Evolutionary conservation across 2,113 vertebrate species (phyloP), one percentile per base, ranked within the genome.

Genomic region (Artemisiospiza belli): DNA sequence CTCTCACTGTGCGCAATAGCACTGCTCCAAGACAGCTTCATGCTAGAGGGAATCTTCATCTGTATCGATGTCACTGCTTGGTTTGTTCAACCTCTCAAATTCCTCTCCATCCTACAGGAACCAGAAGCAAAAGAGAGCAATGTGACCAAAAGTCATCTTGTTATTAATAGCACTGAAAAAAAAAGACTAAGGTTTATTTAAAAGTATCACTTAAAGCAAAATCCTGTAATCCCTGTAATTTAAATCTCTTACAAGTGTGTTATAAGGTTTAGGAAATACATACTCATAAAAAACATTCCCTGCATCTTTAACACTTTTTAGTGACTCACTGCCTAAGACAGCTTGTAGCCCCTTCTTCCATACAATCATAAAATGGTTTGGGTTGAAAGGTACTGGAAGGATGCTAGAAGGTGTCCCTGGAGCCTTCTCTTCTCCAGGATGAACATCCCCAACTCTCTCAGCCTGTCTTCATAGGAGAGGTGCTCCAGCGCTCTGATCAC

Each of bases 81-180:
- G 89, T 96, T 99, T 99, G 5, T 98, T 98, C 89, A 99, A 83
- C 80, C 99, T 98, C 93, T 99, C 98, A 95, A 99, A 98, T 91
- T 99, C 99, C 93, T 99, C 99, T 37, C 99, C 99, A 90, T 99
- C 99, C 99, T 99, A 96, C 9, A 95, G 97, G 19, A 80, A 97
- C 44, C 94, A 59, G 37, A 92, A 90, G 58, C 74, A 94, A 30
- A 66, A 79, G n/a, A 62, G 25, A 91, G 85, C 8, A 67, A 77
- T 3, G 8, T 94, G 6, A 95, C 24, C 20, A 90, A 35, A 87
- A 84, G 13, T 57, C 9, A 81, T 11, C 30, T 72, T 35, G 7
- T 28, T 54, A 83, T 12, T 72, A 77, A 37, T 6, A 47, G 3
- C 3, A 19, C 30, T 21, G 17, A 15, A 8, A 35, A 59, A 31